Evolutionary conservation across 2,888 invertebrate genomes (phyloP).

Genomic region (Drosophila meridionalis): DNA sequence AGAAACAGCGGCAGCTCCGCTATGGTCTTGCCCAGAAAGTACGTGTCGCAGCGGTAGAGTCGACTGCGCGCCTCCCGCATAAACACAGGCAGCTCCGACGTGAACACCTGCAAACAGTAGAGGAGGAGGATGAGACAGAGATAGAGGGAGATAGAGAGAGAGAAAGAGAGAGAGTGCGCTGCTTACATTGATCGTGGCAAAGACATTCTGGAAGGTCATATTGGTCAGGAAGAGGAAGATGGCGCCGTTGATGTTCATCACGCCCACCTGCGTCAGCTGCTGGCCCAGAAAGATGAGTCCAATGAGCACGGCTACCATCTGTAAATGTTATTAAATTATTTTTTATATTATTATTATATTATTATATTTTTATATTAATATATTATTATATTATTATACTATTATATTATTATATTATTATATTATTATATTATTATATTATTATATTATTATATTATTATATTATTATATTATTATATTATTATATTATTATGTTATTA

Average conservation of each 20-base stretch:
- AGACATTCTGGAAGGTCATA: conserved; percentile 97
- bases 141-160: not conserved
- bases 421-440: too few relatives aligned
- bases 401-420: too few relatives aligned
- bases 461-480: too few relatives aligned
- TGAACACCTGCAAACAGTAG: conserved; percentile 89
- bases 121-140: not conserved
- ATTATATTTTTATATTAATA: too few relatives aligned
- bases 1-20: conserved; percentile 95
- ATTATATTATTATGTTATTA: too few relatives aligned
- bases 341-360: too few relatives aligned
- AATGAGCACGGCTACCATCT: conserved; percentile 95
- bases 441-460: too few relatives aligned
- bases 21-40: conserved; percentile 95
- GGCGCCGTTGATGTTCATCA: conserved; percentile 97
- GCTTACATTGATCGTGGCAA: conserved; percentile 95
- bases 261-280: conserved; percentile 92
- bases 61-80: conserved; percentile 95
- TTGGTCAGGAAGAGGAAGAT: conserved; percentile 95
- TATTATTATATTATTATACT: too few relatives aligned
- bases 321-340: conserved; percentile 16
- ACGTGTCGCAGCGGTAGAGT: conserved; percentile 95
- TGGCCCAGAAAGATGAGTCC: conserved; percentile 95
- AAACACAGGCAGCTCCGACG: conserved; percentile 95
- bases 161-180: not conserved